Evolutionary conservation across 1,140 invertebrate species (phyloP).

Genomic region (Campodea augens): DNA sequence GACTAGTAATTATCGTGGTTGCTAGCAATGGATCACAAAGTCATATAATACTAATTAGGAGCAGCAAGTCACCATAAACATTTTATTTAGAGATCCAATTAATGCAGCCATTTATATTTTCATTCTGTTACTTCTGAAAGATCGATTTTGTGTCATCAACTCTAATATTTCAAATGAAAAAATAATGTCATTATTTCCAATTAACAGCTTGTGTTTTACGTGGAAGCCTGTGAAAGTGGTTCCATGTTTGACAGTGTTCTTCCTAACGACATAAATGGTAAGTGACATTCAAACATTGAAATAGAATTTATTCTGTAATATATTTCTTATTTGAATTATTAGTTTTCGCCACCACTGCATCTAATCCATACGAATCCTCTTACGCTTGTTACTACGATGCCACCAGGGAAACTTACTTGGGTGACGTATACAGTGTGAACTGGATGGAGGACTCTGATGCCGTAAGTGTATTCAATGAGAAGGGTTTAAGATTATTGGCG

Average conservation of each 20-base stretch:
- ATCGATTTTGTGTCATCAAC: too few relatives aligned
- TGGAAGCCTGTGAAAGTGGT: slow-evolving; percentile 46
- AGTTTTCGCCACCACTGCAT: slow-evolving; percentile 44
- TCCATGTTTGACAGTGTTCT: slow-evolving; percentile 43
- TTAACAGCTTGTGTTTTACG: slow-evolving; percentile 36
- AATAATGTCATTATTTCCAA: too few relatives aligned
- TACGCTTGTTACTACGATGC: slow-evolving; percentile 38
- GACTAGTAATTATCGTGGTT: too few relatives aligned
- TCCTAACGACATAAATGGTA: slow-evolving; percentile 32
- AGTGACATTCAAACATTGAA: slow-evolving; percentile 13
- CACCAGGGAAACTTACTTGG: slow-evolving; percentile 30
- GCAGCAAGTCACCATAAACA: too few relatives aligned
- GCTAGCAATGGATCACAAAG: too few relatives aligned
- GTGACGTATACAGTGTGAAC: slow-evolving; percentile 40
- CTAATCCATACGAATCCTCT: slow-evolving; percentile 35
- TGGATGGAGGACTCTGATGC: slow-evolving; percentile 45
- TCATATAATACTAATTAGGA: too few relatives aligned
- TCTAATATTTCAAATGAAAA: too few relatives aligned
- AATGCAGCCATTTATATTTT: too few relatives aligned
- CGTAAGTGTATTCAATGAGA: too few relatives aligned
- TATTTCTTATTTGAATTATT: slow-evolving; percentile 8
- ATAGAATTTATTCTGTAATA: neutral
- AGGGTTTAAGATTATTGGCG: too few relatives aligned
- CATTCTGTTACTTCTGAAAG: too few relatives aligned
- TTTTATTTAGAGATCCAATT: too few relatives aligned